Evolutionary conservation across 2,888 invertebrate genomes (phyloP), one percentile per base, ranked within the genome.

Genomic region (Troglohyphantes excavatus): DNA sequence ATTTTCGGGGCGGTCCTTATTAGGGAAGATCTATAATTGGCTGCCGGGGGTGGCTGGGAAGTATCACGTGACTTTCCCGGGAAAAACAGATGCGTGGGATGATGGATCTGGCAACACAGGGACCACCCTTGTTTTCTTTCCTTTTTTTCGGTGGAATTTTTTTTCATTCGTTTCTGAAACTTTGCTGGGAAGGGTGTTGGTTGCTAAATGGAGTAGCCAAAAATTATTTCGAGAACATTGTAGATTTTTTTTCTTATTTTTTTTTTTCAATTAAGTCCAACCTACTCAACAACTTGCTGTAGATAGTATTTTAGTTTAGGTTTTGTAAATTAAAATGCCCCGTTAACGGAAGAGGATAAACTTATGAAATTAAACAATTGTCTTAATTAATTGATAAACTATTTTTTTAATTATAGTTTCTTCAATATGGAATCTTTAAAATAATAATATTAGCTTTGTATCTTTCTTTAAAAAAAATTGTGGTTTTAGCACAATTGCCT

Each of bases 21-120:
- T 82, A 67, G 88, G 88, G 27, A 82, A 17, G 75, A 67, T 89
- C 88, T 89, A 89, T 82, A 89, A 89, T 82, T 89, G 88, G 88
- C 82, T 61, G 82, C 88, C 19, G 82, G 75, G 82, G 88, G 88
- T 82, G 82, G 88, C 67, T 67, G 39, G 88, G 82, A 82, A 29
- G 61, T 72, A 75, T 82, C 82, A 82, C 75, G 76, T 67, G 82
- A 43, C 53, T 59, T 53, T 33, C 39, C 72, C 59, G 53, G 73
- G 67, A 67, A 53, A 70, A 59, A 53, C 27, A 61, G 68, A 81
- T 65, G 88, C 88, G 88, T 82, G 81, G 82, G 82, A 76, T 76
- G 82, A 61, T 33, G 53, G 59, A 61, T 67, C 68, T 82, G 82
- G 75, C 82, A 82, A 39, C 68, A 82, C 43, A 76, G 65, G 33